Evolutionary conservation across 2,888 invertebrate genomes (phyloP).

Genomic region (Allophyes oxyacanthae): DNA sequence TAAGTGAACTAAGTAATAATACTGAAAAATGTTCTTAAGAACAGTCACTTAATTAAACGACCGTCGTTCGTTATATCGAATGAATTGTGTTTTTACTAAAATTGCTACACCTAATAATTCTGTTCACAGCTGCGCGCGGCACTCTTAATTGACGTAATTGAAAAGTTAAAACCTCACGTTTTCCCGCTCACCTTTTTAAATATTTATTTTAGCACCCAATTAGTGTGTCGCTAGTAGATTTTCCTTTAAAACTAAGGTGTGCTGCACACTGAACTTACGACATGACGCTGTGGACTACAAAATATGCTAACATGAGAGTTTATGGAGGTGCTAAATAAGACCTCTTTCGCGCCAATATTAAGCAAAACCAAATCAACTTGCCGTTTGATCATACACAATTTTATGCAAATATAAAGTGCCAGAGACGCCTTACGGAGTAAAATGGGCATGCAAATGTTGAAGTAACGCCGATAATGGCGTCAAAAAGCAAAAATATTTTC

Average conservation of each 20-base stretch:
- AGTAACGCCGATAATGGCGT: slow-evolving; percentile 48
- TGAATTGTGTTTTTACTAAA: slow-evolving; percentile 56
- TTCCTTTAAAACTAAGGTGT: slow-evolving; percentile 66
- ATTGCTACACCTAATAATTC: slow-evolving; percentile 61
- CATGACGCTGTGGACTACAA: not conserved
- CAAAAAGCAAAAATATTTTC: slow-evolving; percentile 53
- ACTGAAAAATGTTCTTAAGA: too few relatives aligned
- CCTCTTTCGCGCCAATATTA: not conserved
- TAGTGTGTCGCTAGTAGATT: slow-evolving; percentile 76
- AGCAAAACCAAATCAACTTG: slow-evolving; percentile 2
- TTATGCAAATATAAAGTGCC: slow-evolving; percentile 14
- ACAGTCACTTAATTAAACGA: slow-evolving; percentile 36
- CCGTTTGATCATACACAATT: slow-evolving; percentile 6
- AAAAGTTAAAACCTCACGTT: slow-evolving; percentile 83
- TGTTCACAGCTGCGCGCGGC: slow-evolving; percentile 66
- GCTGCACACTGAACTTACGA: slow-evolving; percentile 36
- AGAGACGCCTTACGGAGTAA: slow-evolving; percentile 29
- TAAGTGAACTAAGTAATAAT: too few relatives aligned
- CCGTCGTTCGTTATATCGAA: slow-evolving; percentile 46
- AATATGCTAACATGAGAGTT: not conserved
- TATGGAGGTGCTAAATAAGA: not conserved
- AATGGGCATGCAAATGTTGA: slow-evolving; percentile 51
- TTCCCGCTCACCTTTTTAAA: slow-evolving; percentile 81
- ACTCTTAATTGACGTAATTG: slow-evolving; percentile 84
- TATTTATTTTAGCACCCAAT: slow-evolving; percentile 87